phyloP scores from a whole-genome alignment of 2,888 invertebrate genomes.

The Poecilus cupreus region DNA sequence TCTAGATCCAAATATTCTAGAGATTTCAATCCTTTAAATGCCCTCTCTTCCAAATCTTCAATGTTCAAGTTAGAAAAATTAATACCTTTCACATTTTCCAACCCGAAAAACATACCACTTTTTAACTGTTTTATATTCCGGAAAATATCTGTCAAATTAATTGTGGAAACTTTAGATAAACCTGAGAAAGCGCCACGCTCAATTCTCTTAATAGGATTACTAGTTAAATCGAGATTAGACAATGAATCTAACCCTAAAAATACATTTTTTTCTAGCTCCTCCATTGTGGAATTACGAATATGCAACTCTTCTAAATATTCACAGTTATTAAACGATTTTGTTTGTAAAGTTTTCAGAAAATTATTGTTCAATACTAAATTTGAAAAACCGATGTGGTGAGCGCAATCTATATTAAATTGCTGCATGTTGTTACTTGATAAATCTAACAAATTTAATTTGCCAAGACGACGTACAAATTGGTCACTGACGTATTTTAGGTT shows the following conservation, averaged over 20 bases:
- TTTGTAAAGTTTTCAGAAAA: not conserved
- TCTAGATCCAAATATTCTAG: constrained; percentile 4
- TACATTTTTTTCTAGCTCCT: not conserved
- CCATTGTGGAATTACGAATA: not conserved
- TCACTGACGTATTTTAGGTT: constrained; percentile 4
- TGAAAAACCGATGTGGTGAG: not conserved
- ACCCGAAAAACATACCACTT: constrained; percentile 33
- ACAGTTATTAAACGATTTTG: not conserved
- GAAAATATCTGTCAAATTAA: constrained; percentile 29
- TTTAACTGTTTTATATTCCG: constrained; percentile 9
- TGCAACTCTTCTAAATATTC: not conserved
- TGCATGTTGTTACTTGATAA: constrained; percentile 14
- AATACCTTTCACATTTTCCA: not conserved
- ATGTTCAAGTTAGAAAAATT: constrained; percentile 30
- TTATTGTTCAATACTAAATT: constrained; percentile 17
- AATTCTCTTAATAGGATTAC: constrained; percentile 33
- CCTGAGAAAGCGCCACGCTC: constrained; percentile 20
- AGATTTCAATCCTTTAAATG: constrained; percentile 20
- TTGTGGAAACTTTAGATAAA: not conserved
- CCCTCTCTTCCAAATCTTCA: not conserved
- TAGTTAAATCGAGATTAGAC: not conserved
- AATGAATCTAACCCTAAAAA: constrained; percentile 5
- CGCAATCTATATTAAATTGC: not conserved
- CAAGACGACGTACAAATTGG: not conserved
- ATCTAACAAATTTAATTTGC: not conserved